Conservation (phyloP, 2,888 invertebrate species). For the Lacanobia wlatinum region DNA sequence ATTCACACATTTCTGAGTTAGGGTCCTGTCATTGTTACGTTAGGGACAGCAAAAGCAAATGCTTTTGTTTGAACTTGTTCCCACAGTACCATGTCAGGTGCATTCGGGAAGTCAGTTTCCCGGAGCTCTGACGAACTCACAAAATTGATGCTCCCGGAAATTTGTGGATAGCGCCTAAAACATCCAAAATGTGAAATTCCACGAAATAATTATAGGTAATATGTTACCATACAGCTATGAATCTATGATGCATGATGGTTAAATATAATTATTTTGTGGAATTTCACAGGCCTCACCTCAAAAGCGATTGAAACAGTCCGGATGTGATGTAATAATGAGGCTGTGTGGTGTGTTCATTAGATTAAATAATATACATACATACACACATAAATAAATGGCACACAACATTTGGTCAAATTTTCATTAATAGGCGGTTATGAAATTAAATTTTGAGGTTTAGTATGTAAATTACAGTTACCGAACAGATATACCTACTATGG, state of each 20-base stretch:
- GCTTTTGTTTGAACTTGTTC: neutral
- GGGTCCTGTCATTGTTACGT: too few relatives aligned
- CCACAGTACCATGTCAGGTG: neutral
- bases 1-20: too few relatives aligned
- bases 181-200: neutral
- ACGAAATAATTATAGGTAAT: neutral
- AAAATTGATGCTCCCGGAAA: neutral
- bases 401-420: constrained; percentile 12
- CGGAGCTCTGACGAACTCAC: neutral
- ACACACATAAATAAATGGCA: neutral
- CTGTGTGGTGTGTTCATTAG: constrained; percentile 7
- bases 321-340: constrained; percentile 22
- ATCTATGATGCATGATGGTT: neutral
- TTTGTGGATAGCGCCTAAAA: neutral
- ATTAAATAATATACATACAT: constrained; percentile 17
- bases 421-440: constrained; percentile 23
- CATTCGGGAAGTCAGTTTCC: neutral
- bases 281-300: neutral
- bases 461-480: constrained; percentile 1
- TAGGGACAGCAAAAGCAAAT: too few relatives aligned
- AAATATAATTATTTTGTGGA: neutral
- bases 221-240: neutral
- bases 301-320: constrained; percentile 2
- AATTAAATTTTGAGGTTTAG: constrained; percentile 21
- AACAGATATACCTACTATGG: constrained; percentile 3